Base-by-base conservation (phyloP, 2,888 invertebrate species). In the Alsophila aescularia region DNA sequence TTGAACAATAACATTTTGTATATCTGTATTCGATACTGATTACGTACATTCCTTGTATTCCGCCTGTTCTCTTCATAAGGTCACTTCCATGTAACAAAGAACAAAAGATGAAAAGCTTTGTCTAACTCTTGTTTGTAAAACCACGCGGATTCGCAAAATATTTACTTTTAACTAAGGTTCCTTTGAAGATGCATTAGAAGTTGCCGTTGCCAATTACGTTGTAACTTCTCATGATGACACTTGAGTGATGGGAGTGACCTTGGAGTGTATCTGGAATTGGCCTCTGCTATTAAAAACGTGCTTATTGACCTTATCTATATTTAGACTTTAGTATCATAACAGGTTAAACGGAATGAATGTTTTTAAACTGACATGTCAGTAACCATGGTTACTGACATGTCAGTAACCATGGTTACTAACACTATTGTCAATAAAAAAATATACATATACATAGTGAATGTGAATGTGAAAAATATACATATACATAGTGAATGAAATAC, bases 151-250 rank as follows among this genome's bases (percentile, higher is more conserved):
- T 48, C 13, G 37, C 48, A 54, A 48, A 54, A 54, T 54, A 54
- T 54, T 54, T 54, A 54, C 53, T 43, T 42, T 48, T 35, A 37
- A 35, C 47, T 34, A 40, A 36, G 47, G 53, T 41, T 53, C 16
- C 41, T 52, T 54, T 54, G 53, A 54, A 48, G 48, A 31, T 48
- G 48, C 53, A 54, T 54, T 48, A 54, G 16, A 27, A 13, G 15
- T 29, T 43, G 53, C 48, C 14, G 35, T 44, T 36, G 5, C 32
- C 29, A 32, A 54, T 48, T 48, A 47, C 48, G 42, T 42, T 54
- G 48, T 54, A 31, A 54, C 31, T 48, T 32, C 13, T 43, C 32
- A 24, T 18, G 34, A 54, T 42, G 53, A 48, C 53, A 53, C 37
- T 48, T 53, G 53, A 53, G 53, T 53, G 53, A 53, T 42, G 41